Conservation (phyloP, 2,888 invertebrate genomes). For the Steinernema hermaphroditum region DNA sequence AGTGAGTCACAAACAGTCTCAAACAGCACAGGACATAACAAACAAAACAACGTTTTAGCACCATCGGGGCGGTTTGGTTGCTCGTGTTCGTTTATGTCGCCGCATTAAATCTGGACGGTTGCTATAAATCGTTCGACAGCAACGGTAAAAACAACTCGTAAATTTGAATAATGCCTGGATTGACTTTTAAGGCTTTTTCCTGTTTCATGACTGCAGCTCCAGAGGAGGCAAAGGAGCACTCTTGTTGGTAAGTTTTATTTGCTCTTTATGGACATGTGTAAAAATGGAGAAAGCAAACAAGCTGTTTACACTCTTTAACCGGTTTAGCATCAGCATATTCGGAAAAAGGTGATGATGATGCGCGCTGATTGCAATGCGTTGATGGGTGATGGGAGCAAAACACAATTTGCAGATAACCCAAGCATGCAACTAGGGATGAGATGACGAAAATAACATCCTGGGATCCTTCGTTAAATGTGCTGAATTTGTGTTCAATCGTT, state of each 20-base stretch:
- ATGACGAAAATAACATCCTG: too few species aligned
- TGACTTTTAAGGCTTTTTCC: conserved; percentile 35
- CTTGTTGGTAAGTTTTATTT: neutral
- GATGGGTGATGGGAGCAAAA: too few species aligned
- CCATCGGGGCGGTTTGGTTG: conserved; percentile 35
- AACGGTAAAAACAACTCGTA: conserved; percentile 32
- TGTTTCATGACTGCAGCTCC: conserved; percentile 36
- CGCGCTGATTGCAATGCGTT: too few species aligned
- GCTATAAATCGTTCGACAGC: conserved; percentile 38
- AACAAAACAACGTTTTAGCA: conserved; percentile 27
- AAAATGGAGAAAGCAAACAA: too few species aligned
- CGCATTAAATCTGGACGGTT: conserved; percentile 36
- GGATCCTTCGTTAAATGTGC: too few species aligned
- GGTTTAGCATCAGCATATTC: too few species aligned
- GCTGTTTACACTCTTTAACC: too few species aligned
- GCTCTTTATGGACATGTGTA: too few species aligned
- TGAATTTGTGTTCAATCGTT: too few species aligned
- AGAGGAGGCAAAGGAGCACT: neutral
- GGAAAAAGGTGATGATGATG: too few species aligned
- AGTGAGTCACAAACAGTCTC: conserved; percentile 16
- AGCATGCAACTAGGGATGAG: too few species aligned
- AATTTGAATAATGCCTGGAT: neutral
- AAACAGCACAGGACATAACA: neutral
- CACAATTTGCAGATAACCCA: too few species aligned
- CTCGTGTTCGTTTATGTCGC: conserved; percentile 34